phyloP scores from a whole-genome alignment of 2,888 invertebrate species.

The Drosophila hawaiiensis region DNA sequence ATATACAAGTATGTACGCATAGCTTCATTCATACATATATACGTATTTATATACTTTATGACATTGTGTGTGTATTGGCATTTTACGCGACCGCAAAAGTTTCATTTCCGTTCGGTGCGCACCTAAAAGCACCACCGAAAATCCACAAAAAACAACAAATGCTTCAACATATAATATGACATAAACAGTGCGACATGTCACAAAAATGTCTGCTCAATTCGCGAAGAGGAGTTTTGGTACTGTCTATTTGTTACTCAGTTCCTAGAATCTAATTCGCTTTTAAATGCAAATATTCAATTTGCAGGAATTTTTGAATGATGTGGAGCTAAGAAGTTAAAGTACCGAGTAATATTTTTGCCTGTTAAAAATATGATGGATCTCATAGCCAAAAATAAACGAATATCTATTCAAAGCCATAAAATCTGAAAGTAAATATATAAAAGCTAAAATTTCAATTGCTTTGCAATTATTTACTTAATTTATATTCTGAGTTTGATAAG shows the following conservation, averaged over 20 bases:
- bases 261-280: conserved; percentile 10
- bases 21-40: conserved; percentile 2
- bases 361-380: background rate
- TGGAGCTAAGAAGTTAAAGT: too few species aligned
- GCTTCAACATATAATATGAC: conserved; percentile 61
- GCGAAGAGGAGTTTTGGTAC: conserved; percentile 10
- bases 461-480: background rate
- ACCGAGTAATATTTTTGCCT: background rate
- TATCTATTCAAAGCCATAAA: background rate
- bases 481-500: background rate
- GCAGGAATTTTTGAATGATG: background rate
- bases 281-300: background rate
- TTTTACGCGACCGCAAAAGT: conserved; percentile 64
- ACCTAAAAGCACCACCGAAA: conserved; percentile 47
- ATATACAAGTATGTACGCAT: background rate
- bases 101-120: conserved; percentile 68
- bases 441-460: background rate
- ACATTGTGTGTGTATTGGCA: conserved; percentile 28
- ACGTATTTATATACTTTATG: background rate
- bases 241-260: conserved; percentile 20
- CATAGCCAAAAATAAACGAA: background rate
- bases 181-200: conserved; percentile 63
- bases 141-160: conserved; percentile 23
- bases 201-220: conserved; percentile 47
- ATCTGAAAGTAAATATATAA: background rate